Percentiles rank a stretch among this genome's conserved stretches.
Evolutionary conservation across 1,140 invertebrate genomes (phyloP).

Genomic region (Artemia franciscana): DNA sequence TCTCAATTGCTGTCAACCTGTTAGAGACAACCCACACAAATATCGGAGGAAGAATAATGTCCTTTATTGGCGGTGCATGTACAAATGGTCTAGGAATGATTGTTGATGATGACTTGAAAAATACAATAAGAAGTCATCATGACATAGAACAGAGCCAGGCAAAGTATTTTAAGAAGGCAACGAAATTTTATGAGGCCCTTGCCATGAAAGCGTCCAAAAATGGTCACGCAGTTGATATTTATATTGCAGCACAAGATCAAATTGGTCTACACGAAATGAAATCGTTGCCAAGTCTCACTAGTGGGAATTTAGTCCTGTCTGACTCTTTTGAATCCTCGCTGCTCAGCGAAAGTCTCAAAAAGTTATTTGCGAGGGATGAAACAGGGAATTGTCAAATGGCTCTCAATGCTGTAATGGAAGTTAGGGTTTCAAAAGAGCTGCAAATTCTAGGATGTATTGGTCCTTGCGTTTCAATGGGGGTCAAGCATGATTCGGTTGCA

Average conservation of each 20-base stretch:
- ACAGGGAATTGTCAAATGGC: constrained; percentile 89
- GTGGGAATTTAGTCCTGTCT: constrained; percentile 97
- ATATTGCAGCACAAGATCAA: constrained; percentile 94
- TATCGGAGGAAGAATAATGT: constrained; percentile 86
- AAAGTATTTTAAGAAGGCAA: constrained; percentile 90
- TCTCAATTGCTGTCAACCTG: no score
- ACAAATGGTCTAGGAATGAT: constrained; percentile 96
- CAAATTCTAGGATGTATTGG: constrained; percentile 91
- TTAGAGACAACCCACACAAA: constrained; percentile 75
- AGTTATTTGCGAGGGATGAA: constrained; percentile 82
- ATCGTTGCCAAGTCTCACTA: constrained; percentile 83
- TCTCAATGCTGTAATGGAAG: constrained; percentile 87
- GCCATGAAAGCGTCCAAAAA: no score
- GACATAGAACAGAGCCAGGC: constrained; percentile 98
- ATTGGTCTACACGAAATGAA: constrained; percentile 98
- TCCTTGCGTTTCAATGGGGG: constrained; percentile 76
- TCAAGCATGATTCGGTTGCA: constrained; percentile 69
- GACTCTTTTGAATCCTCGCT: no score
- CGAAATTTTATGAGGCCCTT: no score
- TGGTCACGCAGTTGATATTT: constrained; percentile 98
- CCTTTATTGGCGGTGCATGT: constrained; percentile 94
- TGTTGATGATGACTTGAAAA: constrained; percentile 90
- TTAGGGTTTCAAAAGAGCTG: constrained; percentile 71
- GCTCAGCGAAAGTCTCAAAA: constrained; percentile 97
- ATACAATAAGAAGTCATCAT: constrained; percentile 94